These are phyloP conservation scores for Drosophila obscura DNA, from an alignment of 1,140 invertebrate species.

Conservation along the genomic window DNA sequence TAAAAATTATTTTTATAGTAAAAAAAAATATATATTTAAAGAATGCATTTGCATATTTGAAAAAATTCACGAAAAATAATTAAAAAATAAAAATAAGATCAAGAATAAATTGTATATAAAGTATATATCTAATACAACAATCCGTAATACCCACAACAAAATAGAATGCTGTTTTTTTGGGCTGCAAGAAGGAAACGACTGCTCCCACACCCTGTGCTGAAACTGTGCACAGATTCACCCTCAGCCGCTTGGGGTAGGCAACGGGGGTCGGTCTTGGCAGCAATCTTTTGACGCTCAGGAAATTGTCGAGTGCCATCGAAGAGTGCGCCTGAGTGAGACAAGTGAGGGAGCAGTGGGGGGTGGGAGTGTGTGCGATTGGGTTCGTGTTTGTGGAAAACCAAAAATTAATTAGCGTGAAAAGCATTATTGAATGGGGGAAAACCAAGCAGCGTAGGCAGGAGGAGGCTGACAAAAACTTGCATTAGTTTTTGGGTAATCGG, in stretches of 20 bases:
- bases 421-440: conserved; percentile 67
- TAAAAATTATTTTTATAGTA: no score
- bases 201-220: not conserved
- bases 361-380: conserved; percentile 33
- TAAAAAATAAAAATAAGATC: no score
- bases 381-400: conserved; percentile 55
- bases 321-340: conserved; percentile 12
- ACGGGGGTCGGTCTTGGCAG: no score
- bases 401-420: conserved; percentile 83
- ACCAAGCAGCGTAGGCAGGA: conserved; percentile 12
- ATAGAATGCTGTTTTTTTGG: conserved; percentile 5
- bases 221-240: conserved; percentile 12
- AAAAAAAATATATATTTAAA: no score
- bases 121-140: not conserved
- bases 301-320: conserved; percentile 58
- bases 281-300: conserved; percentile 57
- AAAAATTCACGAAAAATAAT: no score
- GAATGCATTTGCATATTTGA: no score
- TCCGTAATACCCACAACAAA: conserved; percentile 8
- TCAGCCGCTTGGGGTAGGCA: not conserved
- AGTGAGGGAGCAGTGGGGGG: conserved; percentile 1
- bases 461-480: conserved; percentile 67
- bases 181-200: conserved; percentile 25
- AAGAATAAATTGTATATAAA: not conserved
- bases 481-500: conserved; percentile 62